Conservation (phyloP, 2,113 vertebrate species). For the Nothobranchius kuhntae region DNA sequence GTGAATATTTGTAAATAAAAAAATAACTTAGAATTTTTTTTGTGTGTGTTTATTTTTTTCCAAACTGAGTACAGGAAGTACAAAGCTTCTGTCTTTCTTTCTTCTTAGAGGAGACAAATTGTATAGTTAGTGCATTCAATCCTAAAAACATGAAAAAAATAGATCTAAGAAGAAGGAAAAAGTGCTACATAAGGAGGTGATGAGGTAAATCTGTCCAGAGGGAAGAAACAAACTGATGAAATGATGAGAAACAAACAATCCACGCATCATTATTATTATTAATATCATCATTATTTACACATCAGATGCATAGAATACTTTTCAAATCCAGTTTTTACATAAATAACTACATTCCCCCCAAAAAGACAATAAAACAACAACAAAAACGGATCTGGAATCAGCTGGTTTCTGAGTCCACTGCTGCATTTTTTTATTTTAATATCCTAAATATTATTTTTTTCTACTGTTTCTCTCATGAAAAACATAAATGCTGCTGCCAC, state of each 20-base stretch:
- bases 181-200: constrained; percentile 73
- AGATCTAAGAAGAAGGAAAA: constrained; percentile 55
- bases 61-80: constrained; percentile 58
- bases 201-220: constrained; percentile 71
- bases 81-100: constrained; percentile 33
- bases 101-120: constrained; percentile 19
- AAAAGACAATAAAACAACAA: constrained; percentile 29
- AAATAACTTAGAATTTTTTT: constrained; percentile 7
- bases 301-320: constrained; percentile 77
- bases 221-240: constrained; percentile 53
- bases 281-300: constrained; percentile 47
- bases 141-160: constrained; percentile 70
- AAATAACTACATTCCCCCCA: constrained; percentile 59
- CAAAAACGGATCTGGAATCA: constrained; percentile 9
- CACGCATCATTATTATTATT: constrained; percentile 31
- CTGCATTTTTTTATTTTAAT: no score
- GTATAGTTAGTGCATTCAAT: constrained; percentile 69
- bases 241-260: constrained; percentile 32
- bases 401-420: neutral
- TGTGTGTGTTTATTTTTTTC: constrained; percentile 52
- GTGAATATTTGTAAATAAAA: constrained; percentile 7
- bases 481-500: neutral
- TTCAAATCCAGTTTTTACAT: constrained; percentile 62
- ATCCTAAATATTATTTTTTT: no score
- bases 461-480: no score